Evolutionary conservation across 1,140 invertebrate species (phyloP).

Genomic region (Papilio helenus): DNA sequence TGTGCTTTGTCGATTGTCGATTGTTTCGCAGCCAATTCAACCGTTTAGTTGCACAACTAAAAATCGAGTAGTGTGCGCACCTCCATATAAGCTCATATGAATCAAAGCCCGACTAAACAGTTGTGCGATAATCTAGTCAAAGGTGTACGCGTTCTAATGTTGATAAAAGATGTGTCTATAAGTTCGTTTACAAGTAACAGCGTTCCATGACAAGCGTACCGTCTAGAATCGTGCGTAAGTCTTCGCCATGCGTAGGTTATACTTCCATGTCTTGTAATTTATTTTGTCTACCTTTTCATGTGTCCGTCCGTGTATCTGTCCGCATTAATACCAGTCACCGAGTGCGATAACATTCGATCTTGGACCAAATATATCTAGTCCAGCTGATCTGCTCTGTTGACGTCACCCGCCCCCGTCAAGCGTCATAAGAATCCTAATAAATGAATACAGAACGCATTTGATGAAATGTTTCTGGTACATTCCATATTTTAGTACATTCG

Average conservation of each 20-base stretch:
- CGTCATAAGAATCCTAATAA: constrained; percentile 50
- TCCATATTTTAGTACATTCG: not conserved
- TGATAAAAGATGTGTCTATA: too few species aligned
- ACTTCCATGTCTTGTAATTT: not conserved
- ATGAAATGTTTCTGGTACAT: constrained; percentile 32
- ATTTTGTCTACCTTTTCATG: not conserved
- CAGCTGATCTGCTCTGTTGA: constrained; percentile 52
- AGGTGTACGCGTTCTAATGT: too few species aligned
- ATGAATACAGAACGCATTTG: constrained; percentile 40
- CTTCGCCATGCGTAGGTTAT: not conserved
- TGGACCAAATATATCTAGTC: constrained; percentile 52
- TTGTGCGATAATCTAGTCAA: too few species aligned
- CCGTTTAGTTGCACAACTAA: too few species aligned
- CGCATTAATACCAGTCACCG: constrained; percentile 37
- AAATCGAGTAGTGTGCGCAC: too few species aligned
- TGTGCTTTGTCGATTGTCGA: too few species aligned
- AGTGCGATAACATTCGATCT: constrained; percentile 34
- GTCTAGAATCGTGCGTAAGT: too few species aligned
- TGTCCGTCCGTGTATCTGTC: constrained; percentile 28
- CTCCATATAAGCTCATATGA: too few species aligned
- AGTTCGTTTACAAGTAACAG: too few species aligned
- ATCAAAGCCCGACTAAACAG: too few species aligned
- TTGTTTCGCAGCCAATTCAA: too few species aligned
- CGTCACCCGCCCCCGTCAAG: constrained; percentile 54
- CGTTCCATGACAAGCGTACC: too few species aligned